Evolutionary conservation across 2,797 vertebrate genomes (phyloP).

Genomic region (Diceros bicornis): DNA sequence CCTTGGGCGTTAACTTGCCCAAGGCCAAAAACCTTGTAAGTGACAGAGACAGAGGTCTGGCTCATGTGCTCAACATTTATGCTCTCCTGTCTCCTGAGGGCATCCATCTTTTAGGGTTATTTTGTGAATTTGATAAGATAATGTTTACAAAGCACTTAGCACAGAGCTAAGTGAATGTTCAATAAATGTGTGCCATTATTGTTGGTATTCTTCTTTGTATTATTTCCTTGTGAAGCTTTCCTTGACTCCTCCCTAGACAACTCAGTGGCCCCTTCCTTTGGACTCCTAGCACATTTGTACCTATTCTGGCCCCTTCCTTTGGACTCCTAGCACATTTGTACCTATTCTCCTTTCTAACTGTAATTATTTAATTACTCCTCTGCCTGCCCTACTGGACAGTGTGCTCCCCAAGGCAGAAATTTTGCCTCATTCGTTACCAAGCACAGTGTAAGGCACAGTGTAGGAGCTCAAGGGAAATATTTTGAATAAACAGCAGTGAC

Average conservation of each 20-base stretch:
- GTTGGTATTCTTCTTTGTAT: neutral
- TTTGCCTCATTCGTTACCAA: neutral
- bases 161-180: neutral
- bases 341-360: neutral
- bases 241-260: neutral
- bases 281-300: neutral
- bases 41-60: neutral
- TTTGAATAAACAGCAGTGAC: neutral
- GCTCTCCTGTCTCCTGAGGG: neutral
- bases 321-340: neutral
- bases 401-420: neutral
- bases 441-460: neutral
- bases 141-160: neutral
- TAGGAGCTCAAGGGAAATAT: neutral
- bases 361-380: neutral
- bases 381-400: neutral
- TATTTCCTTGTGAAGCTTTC: neutral
- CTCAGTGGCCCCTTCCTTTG: neutral
- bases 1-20: neutral
- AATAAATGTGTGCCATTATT: neutral
- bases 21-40: neutral
- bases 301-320: neutral
- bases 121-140: neutral
- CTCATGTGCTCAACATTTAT: neutral
- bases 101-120: neutral